phyloP scores from a whole-genome alignment of 2,113 vertebrate species.

The Brevimyrus niger region DNA sequence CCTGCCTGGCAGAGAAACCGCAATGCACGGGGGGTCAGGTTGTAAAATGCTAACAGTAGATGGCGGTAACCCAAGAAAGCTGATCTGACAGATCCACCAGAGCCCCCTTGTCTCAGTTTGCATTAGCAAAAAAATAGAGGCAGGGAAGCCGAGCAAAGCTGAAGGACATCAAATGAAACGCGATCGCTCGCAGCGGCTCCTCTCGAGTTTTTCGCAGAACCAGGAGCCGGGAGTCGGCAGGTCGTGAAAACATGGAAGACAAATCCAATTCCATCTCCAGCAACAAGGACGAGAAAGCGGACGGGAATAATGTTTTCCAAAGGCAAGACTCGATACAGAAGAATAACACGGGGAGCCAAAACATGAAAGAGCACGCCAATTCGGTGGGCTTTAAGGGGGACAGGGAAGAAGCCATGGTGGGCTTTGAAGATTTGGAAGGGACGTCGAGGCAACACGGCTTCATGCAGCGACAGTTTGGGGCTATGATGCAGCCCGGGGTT shows the following conservation, averaged over 20 bases:
- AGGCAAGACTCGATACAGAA: slow-evolving; percentile 68
- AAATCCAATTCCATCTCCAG: slow-evolving; percentile 80
- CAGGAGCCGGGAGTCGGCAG: slow-evolving; percentile 47
- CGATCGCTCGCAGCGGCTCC: slow-evolving; percentile 53
- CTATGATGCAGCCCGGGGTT: slow-evolving; percentile 95
- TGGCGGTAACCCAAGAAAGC: slow-evolving; percentile 68
- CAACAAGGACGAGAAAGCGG: slow-evolving; percentile 78
- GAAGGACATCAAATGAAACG: slow-evolving; percentile 60
- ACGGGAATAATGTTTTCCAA: slow-evolving; percentile 69
- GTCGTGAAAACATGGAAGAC: slow-evolving; percentile 72
- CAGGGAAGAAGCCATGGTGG: slow-evolving; percentile 74
- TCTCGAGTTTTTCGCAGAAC: slow-evolving; percentile 50
- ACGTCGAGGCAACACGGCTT: slow-evolving; percentile 76
- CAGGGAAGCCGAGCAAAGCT: slow-evolving; percentile 55
- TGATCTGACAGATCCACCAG: slow-evolving; percentile 55
- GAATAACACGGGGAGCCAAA: slow-evolving; percentile 64
- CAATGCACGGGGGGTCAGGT: slow-evolving; percentile 47
- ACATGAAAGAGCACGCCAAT: slow-evolving; percentile 85
- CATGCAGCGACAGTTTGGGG: slow-evolving; percentile 95
- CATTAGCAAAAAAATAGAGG: slow-evolving; percentile 47
- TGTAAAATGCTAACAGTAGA: slow-evolving; percentile 57
- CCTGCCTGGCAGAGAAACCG: slow-evolving; percentile 48
- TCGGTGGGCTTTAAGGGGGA: slow-evolving; percentile 90
- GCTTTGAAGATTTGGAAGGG: slow-evolving; percentile 76
- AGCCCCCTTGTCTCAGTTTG: slow-evolving; percentile 60